Percentiles rank a stretch among this genome's conserved stretches.
Conservation (phyloP, 2,113 vertebrate species). For the Camelus dromedarius region DNA sequence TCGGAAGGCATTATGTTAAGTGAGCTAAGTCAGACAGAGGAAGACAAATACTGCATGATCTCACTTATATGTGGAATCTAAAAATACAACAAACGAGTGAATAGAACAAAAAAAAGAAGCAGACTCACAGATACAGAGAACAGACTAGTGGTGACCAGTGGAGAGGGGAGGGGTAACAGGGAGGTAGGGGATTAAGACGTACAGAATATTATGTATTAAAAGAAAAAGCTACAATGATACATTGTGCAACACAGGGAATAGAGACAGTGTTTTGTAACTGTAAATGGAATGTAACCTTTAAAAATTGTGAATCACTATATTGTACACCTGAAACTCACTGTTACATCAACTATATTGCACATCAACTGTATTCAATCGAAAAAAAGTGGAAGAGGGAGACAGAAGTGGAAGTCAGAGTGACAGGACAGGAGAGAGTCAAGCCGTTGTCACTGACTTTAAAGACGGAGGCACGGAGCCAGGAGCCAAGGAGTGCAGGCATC, state of each 20-base stretch:
- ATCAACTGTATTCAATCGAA: background rate
- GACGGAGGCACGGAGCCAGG: background rate
- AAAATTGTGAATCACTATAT: background rate
- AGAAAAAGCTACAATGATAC: background rate
- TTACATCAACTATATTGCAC: background rate
- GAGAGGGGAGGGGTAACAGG: background rate
- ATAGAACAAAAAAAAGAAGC: background rate
- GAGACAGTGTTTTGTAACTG: background rate
- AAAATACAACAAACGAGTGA: background rate
- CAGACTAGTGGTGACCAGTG: background rate
- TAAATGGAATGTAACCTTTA: background rate
- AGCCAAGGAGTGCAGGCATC: background rate
- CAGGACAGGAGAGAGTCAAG: background rate
- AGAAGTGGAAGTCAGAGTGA: background rate
- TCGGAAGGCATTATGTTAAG: background rate
- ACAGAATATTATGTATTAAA: background rate
- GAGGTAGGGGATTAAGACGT: background rate
- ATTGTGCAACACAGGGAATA: background rate
- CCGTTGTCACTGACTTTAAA: rapidly evolving
- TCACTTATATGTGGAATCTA: no score
- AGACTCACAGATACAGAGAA: background rate
- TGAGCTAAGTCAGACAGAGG: no score
- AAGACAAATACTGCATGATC: no score
- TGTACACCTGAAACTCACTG: background rate
- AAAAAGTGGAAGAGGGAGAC: background rate